Conservation (phyloP, 2,888 invertebrate genomes). For the Drosophila affinis region DNA sequence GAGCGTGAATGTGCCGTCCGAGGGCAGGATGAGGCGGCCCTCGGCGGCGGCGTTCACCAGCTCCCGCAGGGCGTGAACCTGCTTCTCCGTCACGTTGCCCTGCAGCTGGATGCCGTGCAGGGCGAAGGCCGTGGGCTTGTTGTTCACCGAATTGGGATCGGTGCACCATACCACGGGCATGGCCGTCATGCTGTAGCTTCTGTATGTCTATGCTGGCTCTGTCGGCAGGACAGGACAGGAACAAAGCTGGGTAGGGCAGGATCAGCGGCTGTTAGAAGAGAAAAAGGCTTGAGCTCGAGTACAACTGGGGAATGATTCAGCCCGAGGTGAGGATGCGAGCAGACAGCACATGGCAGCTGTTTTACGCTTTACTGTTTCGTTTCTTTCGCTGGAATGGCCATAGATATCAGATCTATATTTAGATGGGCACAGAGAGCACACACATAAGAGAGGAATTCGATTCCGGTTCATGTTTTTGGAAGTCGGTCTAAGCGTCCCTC, state of each 20-base stretch:
- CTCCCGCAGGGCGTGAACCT: slow-evolving; percentile 83
- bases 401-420: neutral
- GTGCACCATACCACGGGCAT: slow-evolving; percentile 84
- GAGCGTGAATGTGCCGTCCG: slow-evolving; percentile 84
- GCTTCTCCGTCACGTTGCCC: slow-evolving; percentile 84
- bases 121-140: slow-evolving; percentile 84
- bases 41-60: slow-evolving; percentile 84
- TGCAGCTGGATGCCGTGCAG: slow-evolving; percentile 84
- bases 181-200: slow-evolving; percentile 80
- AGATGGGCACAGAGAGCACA: neutral
- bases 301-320: slow-evolving; percentile 3
- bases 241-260: neutral
- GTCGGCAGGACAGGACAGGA: neutral
- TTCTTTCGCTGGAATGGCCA: slow-evolving; percentile 6
- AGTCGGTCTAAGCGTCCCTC: neutral
- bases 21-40: slow-evolving; percentile 83
- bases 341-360: neutral
- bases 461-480: slow-evolving; percentile 34
- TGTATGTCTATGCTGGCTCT: slow-evolving; percentile 4
- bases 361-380: slow-evolving; percentile 29
- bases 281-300: slow-evolving; percentile 12
- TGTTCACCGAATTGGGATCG: slow-evolving; percentile 84
- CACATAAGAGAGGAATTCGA: slow-evolving; percentile 17
- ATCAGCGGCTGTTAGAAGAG: slow-evolving; percentile 20
- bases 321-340: neutral